These are phyloP conservation scores for Sisor rabdophorus DNA, from an alignment of 2,113 vertebrate species.

Conservation along the genomic window DNA sequence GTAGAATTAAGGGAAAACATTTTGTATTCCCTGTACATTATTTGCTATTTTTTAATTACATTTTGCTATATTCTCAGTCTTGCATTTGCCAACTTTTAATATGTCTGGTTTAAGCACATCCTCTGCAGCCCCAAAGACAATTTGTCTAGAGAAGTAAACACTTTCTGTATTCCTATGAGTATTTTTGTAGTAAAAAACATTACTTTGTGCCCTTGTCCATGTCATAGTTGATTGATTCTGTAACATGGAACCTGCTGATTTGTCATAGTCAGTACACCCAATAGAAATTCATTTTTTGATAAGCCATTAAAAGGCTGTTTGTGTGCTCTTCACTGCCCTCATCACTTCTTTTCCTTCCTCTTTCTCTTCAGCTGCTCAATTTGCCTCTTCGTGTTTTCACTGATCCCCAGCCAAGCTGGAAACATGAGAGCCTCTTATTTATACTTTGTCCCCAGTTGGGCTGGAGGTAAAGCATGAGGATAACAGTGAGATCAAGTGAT, in stretches of 20 bases:
- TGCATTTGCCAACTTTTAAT: not conserved
- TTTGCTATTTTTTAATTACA: not conserved
- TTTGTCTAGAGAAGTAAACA: constrained; percentile 13
- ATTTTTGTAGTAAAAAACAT: constrained; percentile 20
- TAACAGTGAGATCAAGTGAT: constrained; percentile 13
- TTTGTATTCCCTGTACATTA: not conserved
- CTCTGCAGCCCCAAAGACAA: not conserved
- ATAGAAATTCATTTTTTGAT: constrained; percentile 35
- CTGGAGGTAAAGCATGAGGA: constrained; percentile 9
- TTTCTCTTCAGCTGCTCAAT: constrained; percentile 32
- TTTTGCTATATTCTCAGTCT: not conserved
- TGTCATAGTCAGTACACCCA: constrained; percentile 34
- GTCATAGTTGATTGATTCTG: constrained; percentile 26
- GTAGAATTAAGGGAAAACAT: not conserved
- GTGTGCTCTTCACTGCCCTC: constrained; percentile 9
- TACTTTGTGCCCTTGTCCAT: constrained; percentile 28
- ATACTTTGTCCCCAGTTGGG: constrained; percentile 10
- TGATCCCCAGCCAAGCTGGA: constrained; percentile 32
- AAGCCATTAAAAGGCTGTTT: constrained; percentile 30
- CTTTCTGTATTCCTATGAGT: not conserved
- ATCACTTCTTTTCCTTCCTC: constrained; percentile 5
- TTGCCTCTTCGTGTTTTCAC: constrained; percentile 16
- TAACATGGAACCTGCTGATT: constrained; percentile 36
- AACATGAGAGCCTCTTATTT: constrained; percentile 25
- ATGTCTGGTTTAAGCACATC: not conserved